Conservation (phyloP, 2,797 vertebrate species). For the Alcedo atthis region DNA sequence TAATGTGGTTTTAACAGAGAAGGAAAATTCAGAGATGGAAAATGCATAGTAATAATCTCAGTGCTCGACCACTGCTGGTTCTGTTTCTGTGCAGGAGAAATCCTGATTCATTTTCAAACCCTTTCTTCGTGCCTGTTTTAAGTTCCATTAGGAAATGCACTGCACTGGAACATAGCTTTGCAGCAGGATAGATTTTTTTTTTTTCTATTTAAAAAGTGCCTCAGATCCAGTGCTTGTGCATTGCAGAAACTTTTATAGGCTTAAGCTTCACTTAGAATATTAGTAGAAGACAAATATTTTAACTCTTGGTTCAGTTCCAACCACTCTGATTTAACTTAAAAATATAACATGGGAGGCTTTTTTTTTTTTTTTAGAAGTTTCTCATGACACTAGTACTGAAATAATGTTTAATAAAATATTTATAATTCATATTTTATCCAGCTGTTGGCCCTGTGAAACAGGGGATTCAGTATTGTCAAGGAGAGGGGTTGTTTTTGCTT, state of each 20-base stretch:
- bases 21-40: conserved; percentile 38
- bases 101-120: neutral
- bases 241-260: neutral
- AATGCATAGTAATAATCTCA: conserved; percentile 3
- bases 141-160: neutral
- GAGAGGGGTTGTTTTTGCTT: neutral
- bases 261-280: neutral
- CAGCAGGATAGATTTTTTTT: neutral
- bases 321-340: neutral
- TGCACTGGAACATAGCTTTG: neutral
- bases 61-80: conserved; percentile 19
- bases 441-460: neutral
- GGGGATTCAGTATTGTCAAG: neutral
- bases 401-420: neutral
- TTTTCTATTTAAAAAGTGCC: neutral
- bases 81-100: conserved; percentile 6
- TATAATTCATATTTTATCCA: neutral
- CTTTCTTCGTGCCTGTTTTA: neutral
- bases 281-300: neutral
- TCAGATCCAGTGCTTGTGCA: neutral
- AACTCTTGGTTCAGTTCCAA: neutral
- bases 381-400: neutral
- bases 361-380: neutral
- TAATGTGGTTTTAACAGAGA: conserved; percentile 53
- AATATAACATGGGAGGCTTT: neutral